Evolutionary conservation across 2,113 vertebrate genomes (phyloP), one percentile per base, ranked within the genome.

Genomic region (Cyrtonyx montezumae): DNA sequence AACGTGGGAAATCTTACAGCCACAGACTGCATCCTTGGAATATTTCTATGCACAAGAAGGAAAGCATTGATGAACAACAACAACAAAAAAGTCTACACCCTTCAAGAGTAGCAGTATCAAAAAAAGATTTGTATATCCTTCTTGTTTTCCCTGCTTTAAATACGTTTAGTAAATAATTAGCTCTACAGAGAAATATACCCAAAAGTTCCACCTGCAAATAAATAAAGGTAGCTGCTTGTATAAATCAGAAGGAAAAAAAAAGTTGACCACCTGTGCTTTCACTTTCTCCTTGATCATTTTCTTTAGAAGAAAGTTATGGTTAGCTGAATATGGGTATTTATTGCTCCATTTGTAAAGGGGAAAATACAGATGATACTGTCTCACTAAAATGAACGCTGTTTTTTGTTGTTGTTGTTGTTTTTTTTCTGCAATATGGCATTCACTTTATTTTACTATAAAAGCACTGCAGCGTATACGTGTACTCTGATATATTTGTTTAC

Each of bases 1-100:
- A 95, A 79, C 46, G 58, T 70, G 81, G 76, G 82, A 93, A 90
- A 90, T 90, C 77, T 79, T 93, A 93, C 83, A 94, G 95, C 56
- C 80, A 66, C 40, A 89, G 74, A 82, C 51, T 91, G 28, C 70
- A 91, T 94, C 79, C 59, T 53, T 9, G 32, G 34, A 28, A 28
- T 55, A 77, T 55, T 59, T 68, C 51, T 53, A 53, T 17, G 49
- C 21, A 65, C 5, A 87, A 91, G 88, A 96, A 67, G 56, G 30
- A 93, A 88, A 89, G 73, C 28, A 81, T 43, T 66, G 73, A 76
- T 88, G 45, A 76, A n/a, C 61, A 13, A 6, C 32, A 32, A 43
- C 73, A 61, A 36, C 36, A 59, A 34, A 40, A 56, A 36, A 5
- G 46, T 74, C 78, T 84, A 32, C 62, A 90, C 36, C 34, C 23